These are phyloP conservation scores for Eriocheir sinensis DNA, from an alignment of 1,140 invertebrate genomes.

Conservation along the genomic window DNA sequence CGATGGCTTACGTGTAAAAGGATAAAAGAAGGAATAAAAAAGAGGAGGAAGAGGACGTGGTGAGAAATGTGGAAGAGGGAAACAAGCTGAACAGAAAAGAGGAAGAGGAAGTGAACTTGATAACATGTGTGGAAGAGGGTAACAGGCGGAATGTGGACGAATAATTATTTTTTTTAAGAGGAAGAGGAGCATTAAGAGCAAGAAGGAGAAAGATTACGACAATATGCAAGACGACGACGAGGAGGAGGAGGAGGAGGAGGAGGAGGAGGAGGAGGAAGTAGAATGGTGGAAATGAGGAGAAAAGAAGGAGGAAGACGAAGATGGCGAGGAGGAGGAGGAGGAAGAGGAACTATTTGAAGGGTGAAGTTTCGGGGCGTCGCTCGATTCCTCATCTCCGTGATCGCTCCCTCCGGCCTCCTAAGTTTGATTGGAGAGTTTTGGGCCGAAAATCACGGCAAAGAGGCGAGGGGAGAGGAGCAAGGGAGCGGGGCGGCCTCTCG, in stretches of 20 bases:
- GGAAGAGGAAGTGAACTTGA: no score
- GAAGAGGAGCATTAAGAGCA: no score
- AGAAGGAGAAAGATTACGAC: no score
- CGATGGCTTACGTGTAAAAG: background rate
- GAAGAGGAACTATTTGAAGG: background rate
- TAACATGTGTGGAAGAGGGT: no score
- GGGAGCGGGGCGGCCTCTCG: background rate
- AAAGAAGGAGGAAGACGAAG: background rate
- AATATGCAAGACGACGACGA: no score
- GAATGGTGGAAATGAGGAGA: background rate
- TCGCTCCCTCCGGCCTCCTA: slow-evolving; percentile 28
- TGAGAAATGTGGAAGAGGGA: no score
- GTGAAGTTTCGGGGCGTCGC: background rate
- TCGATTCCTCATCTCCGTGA: background rate
- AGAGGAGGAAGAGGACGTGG: background rate
- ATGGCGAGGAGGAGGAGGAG: background rate
- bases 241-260: background rate
- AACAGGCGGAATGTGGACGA: no score
- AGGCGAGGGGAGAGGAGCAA: no score
- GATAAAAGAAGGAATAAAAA: background rate
- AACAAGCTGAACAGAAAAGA: no score
- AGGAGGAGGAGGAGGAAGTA: background rate
- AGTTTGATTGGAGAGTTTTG: slow-evolving; percentile 45
- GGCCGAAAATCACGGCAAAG: background rate
- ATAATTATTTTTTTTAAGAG: no score